phyloP scores from a whole-genome alignment of 1,140 invertebrate genomes.

The Leguminivora glycinivorella region DNA sequence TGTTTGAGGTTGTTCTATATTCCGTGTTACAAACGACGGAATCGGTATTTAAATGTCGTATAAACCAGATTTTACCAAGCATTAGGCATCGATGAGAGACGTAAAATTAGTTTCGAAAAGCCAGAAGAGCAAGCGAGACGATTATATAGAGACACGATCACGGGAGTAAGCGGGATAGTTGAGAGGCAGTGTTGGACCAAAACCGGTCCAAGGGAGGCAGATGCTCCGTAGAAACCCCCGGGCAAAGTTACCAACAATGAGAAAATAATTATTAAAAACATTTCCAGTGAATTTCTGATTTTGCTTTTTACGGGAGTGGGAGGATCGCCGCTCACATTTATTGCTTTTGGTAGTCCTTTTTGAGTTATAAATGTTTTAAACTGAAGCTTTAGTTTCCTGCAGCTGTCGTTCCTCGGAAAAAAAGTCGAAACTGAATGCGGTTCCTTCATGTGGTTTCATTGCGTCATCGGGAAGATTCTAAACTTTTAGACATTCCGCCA shows the following conservation, averaged over 20 bases:
- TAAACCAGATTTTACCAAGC: constrained; percentile 19
- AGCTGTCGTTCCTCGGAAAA: constrained; percentile 5
- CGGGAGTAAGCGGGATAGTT: constrained; percentile 71
- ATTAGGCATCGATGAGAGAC: constrained; percentile 72
- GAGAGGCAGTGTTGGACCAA: constrained; percentile 72
- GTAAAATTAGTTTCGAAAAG: constrained; percentile 79
- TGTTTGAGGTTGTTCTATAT: constrained; percentile 7
- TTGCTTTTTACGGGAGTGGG: constrained; percentile 26
- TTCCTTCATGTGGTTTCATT: constrained; percentile 10
- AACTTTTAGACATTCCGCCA: not conserved
- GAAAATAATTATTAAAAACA: constrained; percentile 67
- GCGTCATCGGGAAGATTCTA: constrained; percentile 1
- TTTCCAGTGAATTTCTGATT: constrained; percentile 34
- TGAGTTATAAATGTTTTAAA: constrained; percentile 21
- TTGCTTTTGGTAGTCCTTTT: constrained; percentile 21
- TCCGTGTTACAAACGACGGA: not conserved
- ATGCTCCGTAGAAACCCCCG: constrained; percentile 66
- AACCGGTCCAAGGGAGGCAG: constrained; percentile 74
- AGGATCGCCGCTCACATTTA: constrained; percentile 23
- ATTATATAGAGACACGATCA: constrained; percentile 32
- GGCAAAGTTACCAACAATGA: constrained; percentile 67
- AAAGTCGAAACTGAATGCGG: constrained; percentile 11
- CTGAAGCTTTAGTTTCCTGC: constrained; percentile 11
- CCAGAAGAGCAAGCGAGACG: constrained; percentile 52
- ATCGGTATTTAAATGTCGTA: constrained; percentile 17